phyloP scores from a whole-genome alignment of 37 sponge, comb jelly and placozoan species.

The Ephydatia muelleri region DNA sequence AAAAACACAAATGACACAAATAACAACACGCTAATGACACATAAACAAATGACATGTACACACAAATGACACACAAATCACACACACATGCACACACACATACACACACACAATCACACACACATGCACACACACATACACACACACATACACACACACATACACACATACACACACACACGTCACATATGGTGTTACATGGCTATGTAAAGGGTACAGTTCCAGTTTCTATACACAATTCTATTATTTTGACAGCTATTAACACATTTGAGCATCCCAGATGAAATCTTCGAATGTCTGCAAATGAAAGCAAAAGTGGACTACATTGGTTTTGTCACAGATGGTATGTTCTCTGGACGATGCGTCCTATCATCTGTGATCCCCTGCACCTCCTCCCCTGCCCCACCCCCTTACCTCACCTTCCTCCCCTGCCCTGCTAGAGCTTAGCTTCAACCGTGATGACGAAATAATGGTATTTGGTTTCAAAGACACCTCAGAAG shows the following conservation, averaged over 20 bases:
- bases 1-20: too few species aligned
- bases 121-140: neutral
- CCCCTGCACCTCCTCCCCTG: neutral
- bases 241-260: conserved; percentile 50
- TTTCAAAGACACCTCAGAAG: conserved; percentile 32
- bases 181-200: too few species aligned
- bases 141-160: neutral
- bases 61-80: too few species aligned
- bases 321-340: conserved; percentile 64
- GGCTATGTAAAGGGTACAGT: neutral
- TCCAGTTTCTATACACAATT: neutral
- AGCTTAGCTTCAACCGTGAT: conserved; percentile 63
- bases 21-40: too few species aligned
- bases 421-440: conserved; percentile 8
- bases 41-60: too few species aligned
- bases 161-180: neutral
- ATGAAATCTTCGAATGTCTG: conserved; percentile 57
- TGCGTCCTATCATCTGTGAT: too few species aligned
- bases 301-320: conserved; percentile 45
- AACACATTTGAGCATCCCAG: conserved; percentile 76
- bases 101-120: neutral
- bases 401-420: neutral
- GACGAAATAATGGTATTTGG: conserved; percentile 68
- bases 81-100: too few species aligned
- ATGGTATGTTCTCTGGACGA: conserved; percentile 31